Evolutionary conservation across 2,797 vertebrate species (phyloP), one percentile per base, ranked within the genome.

Genomic region (Crax fasciolata): DNA sequence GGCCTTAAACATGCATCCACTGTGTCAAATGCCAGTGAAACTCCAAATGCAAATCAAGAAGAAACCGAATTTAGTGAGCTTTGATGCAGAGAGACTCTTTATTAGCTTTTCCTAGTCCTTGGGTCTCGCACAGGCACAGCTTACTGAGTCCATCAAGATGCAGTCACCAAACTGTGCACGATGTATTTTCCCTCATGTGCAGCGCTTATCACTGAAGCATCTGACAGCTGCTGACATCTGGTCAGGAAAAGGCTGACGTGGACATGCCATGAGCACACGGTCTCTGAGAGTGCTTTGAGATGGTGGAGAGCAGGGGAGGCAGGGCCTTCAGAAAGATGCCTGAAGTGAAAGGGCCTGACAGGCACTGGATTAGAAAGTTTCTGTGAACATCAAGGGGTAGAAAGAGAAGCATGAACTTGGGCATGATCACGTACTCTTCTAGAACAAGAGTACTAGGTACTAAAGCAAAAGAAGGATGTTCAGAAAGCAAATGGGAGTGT

Each of bases 191-290:
- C 23, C 17, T 71, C 10, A 3, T 25, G 68, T 19, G 28, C 24
- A 71, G 35, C 20, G 23, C n/a, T 63, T 66, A 28, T 80, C n/a
- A 70, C 15, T 52, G 71, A 73, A 75, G 77, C 1, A 2, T 75
- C 58, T 70, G 61, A 54, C 21, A 85, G 52, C 27, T 89, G 9
- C 38, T 78, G 78, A 87, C 27, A 85, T 41, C 24, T 82, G 59
- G 13, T 62, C 18, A 84, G 49, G 70, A 85, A 63, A 61, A 82
- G 49, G 38, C 44, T 38, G 30, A 48, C 59, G 51, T 85, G 72
- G 72, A 59, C 48, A 14, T 38, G 27, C 20, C 70, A 0, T 32
- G 68, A 74, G 16, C 52, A 80, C 35, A 2, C 0, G 2, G 51
- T 48, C 55, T 39, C 32, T 51, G 27, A 55, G 30, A 12, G 3